Base-by-base conservation (phyloP, 2,113 vertebrate species). In the Lycaon pictus region DNA sequence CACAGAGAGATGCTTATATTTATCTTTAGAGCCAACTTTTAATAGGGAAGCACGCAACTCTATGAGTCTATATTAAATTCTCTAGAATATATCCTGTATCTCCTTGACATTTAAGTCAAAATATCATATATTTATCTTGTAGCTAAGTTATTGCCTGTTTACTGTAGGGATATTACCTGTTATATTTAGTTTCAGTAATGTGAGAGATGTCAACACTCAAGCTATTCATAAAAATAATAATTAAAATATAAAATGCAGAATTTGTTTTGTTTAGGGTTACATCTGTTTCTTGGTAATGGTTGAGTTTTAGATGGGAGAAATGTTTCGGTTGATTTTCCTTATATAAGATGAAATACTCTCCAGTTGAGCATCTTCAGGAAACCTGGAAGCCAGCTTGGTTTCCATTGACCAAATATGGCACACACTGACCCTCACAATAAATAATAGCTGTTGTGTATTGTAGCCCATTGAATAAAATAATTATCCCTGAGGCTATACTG, bases 51-150 rank as follows among this genome's bases (percentile, higher is more conserved):
- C 5, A 35, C 51, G 51, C 12, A 48, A 23, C 53, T 96, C 84
- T 15, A 0, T 80, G 16, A 37, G 22, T 53, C 32, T 91, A 3
- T 86, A 67, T 86, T 90, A 82, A 81, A 60, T 19, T 93, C 67
- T 97, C 92, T 58, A 79, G 87, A 69, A 86, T 65, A 2, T 86
- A 32, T 86, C 84, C 91, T 96, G 71, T 5, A 51, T 86, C 85
- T 95, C 60, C 77, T 94, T 97, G 89, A 88, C 58, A 89, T 96
- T 97, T 80, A 88, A 88, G 53, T 92, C 9, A 96, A 94, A 82
- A 88, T 90, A 72, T 65, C 82, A 32, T 51, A 63, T 22, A 20
- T 86, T n/a, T 90, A 25, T 65, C 15, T 80, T 62, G 32, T 58
- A 72, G 37, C 19, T 17, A 48, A 56, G 51, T 87, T 91, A 91